Percentiles rank a stretch among this genome's conserved stretches.
Conservation (phyloP, 2,888 invertebrate species). For the Platycnemis pennipes region DNA sequence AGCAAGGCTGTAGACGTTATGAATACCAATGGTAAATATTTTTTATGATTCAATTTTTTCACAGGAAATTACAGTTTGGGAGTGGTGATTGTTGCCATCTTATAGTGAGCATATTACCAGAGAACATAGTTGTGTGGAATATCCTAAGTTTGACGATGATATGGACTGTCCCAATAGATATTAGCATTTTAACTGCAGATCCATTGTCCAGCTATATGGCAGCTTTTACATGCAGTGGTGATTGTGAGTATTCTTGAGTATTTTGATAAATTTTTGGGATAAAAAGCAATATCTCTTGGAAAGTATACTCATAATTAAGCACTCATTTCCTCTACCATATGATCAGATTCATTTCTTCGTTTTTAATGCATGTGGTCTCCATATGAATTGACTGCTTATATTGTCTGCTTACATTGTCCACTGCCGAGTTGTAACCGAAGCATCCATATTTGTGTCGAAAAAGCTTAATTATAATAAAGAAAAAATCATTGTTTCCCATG, state of each 20-base stretch:
- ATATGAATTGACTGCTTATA: too few species aligned
- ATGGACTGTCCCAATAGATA: slow-evolving; percentile 84
- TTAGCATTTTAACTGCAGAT: slow-evolving; percentile 82
- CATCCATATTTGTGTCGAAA: too few species aligned
- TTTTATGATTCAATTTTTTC: not conserved
- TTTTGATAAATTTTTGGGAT: not conserved
- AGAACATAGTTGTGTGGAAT: slow-evolving; percentile 87
- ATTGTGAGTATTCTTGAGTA: slow-evolving; percentile 80
- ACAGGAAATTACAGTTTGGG: slow-evolving; percentile 82
- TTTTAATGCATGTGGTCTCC: too few species aligned
- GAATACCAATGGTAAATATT: too few species aligned
- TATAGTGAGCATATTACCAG: slow-evolving; percentile 81
- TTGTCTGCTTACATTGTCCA: too few species aligned
- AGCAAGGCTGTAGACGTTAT: too few species aligned
- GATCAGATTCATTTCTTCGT: too few species aligned
- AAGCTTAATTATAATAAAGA: too few species aligned
- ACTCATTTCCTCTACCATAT: too few species aligned
- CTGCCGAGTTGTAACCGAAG: too few species aligned
- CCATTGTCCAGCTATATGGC: slow-evolving; percentile 85
- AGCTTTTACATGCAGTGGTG: slow-evolving; percentile 83
- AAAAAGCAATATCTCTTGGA: slow-evolving; percentile 62
- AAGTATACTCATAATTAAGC: slow-evolving; percentile 37
- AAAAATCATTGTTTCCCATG: too few species aligned
- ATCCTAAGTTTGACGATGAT: slow-evolving; percentile 85
- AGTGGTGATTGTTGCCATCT: slow-evolving; percentile 82